These are phyloP conservation scores for Acronicta alni DNA, from an alignment of 2,888 invertebrate species.

Conservation along the genomic window DNA sequence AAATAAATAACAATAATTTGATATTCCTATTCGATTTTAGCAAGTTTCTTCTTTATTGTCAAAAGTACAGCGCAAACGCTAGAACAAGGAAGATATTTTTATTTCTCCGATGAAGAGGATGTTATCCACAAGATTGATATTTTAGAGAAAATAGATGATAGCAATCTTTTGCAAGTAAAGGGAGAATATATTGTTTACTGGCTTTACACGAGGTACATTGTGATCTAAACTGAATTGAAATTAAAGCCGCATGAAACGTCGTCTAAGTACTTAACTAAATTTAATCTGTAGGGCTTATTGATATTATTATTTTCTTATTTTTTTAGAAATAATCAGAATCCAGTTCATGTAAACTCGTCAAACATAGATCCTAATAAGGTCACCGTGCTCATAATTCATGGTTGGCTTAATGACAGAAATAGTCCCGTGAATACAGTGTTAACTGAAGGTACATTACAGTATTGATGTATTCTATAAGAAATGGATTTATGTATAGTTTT, in stretches of 20 bases:
- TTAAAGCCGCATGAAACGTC: too few relatives aligned
- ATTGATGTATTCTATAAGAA: background rate
- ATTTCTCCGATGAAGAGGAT: background rate
- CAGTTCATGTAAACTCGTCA: background rate
- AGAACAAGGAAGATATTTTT: background rate
- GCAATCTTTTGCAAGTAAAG: background rate
- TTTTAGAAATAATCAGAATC: too few relatives aligned
- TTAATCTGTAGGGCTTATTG: too few relatives aligned
- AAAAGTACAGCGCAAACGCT: background rate
- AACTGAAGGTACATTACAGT: background rate
- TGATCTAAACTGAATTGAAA: too few relatives aligned
- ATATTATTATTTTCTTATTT: too few relatives aligned
- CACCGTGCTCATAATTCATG: background rate
- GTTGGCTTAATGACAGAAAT: background rate
- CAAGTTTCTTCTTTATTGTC: background rate
- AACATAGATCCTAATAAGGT: background rate
- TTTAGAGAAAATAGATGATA: fast-evolving
- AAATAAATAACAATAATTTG: too few relatives aligned
- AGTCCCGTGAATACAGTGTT: background rate
- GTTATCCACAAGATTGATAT: background rate
- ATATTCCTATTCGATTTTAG: background rate
- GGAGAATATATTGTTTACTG: background rate
- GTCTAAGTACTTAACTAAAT: too few relatives aligned
- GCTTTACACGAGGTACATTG: background rate
- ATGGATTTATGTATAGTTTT: background rate